Percentiles rank a stretch among this genome's conserved stretches.
Conservation (phyloP, 2,113 vertebrate species). For the Urocitellus parryii region DNA sequence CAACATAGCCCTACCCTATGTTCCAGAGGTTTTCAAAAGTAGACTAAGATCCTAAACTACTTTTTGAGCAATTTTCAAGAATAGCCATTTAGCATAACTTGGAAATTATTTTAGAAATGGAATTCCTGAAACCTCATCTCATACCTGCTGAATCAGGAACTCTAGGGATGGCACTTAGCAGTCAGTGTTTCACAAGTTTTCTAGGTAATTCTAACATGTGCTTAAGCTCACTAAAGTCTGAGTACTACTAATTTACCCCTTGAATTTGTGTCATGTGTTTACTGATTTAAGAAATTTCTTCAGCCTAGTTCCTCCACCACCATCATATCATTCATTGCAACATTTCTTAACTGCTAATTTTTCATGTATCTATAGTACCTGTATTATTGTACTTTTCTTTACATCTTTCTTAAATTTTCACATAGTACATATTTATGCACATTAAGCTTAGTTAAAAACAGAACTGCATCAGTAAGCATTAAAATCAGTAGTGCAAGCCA, state of each 20-base stretch:
- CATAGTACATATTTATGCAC: not conserved
- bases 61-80: not conserved
- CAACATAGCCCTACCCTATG: not conserved
- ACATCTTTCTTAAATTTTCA: not conserved
- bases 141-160: not conserved
- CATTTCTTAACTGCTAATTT: not conserved
- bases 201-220: not conserved
- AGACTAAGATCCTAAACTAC: not conserved
- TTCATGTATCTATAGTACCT: not conserved
- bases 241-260: not conserved
- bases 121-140: not conserved
- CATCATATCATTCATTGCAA: not conserved
- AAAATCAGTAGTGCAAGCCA: not conserved
- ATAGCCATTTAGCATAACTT: not conserved
- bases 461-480: not conserved
- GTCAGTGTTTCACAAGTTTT: not conserved
- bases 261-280: not conserved
- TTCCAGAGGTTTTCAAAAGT: not conserved
- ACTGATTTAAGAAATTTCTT: not conserved
- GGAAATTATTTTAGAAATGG: not conserved
- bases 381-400: not conserved
- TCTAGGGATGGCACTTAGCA: not conserved
- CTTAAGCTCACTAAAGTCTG: not conserved
- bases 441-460: not conserved
- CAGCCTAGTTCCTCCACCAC: not conserved